Evolutionary conservation across 1,140 invertebrate genomes (phyloP).

Genomic region (Drosophila quadrilineata): DNA sequence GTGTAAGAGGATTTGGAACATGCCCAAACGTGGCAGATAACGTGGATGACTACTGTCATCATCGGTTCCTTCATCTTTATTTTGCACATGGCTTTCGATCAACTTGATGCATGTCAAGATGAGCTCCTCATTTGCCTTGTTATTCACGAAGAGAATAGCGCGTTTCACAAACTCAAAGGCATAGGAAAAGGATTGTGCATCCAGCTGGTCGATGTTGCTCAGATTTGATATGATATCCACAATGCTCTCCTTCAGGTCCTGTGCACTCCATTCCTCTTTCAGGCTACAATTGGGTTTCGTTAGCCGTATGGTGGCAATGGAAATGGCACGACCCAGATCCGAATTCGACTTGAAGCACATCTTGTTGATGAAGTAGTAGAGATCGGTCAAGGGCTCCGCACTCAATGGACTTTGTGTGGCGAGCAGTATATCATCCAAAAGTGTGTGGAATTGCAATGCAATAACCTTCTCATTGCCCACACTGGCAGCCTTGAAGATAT

Average conservation of each 20-base stretch:
- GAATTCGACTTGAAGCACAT: constrained; percentile 44
- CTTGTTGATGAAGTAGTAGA: constrained; percentile 84
- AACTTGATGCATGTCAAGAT: constrained; percentile 86
- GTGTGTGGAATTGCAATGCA: constrained; percentile 85
- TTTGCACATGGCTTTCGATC: constrained; percentile 87
- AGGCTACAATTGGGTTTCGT: constrained; percentile 91
- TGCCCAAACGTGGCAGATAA: constrained; percentile 89
- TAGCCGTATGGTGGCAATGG: constrained; percentile 86
- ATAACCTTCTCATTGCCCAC: constrained; percentile 85
- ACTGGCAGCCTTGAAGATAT: constrained; percentile 85
- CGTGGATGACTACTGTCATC: constrained; percentile 85
- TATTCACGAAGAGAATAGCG: constrained; percentile 83
- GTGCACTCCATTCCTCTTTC: constrained; percentile 88
- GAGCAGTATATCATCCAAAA: constrained; percentile 85
- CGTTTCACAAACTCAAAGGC: constrained; percentile 90
- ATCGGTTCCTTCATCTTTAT: constrained; percentile 82
- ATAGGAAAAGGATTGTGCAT: constrained; percentile 89
- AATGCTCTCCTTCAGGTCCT: constrained; percentile 84
- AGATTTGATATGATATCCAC: constrained; percentile 36
- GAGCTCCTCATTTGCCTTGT: constrained; percentile 83
- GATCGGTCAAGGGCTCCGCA: constrained; percentile 84
- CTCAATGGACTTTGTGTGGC: constrained; percentile 87
- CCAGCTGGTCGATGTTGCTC: constrained; percentile 37
- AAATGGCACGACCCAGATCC: constrained; percentile 80
- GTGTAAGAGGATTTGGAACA: constrained; percentile 90